Evolutionary conservation across 1,140 invertebrate genomes (phyloP), one percentile per base, ranked within the genome.

Genomic region (Episyrphus balteatus): DNA sequence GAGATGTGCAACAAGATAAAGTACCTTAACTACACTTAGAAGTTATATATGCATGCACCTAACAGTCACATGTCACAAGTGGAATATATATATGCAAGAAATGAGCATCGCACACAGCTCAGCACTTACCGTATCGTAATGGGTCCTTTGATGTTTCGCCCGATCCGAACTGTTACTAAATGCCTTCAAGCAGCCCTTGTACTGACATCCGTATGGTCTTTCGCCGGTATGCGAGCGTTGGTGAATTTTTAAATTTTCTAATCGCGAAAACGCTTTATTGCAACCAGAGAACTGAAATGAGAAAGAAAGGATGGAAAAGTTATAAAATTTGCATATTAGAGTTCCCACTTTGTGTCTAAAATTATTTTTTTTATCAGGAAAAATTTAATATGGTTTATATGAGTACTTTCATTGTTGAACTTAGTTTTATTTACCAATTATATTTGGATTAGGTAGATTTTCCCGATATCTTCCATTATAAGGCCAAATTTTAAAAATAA

Each of bases 161-260:
- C 94, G 73, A 68, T 98, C 93, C 1, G 92, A 95, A 49, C 92
- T 94, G 72, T 98, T 98, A 56, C 89, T 95, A 71, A 98, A 98
- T 12, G 92, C 90, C 69, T 96, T 96, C 13, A 78, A 71, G 62
- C 93, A 98, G 26, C 83, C 83, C 8, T 79, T 74, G 57, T 88
- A 89, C 50, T 89, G 87, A 57, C 91, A 88, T 51, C 85, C 75
- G 64, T 92, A 92, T 0, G 89, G 89, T 37, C 87, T 69, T 64
- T 92, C 88, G 0, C 88, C 88, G 0, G 92, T 95, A 62, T 96
- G 92, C n/a, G 90, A 94, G 45, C 92, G 70, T 50, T 93, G 82
- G 70, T 97, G 93, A 56, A 96, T 97, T 73, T 96, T 96, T 32
- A 97, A 71, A 70, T 97, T 97, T 70, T 98, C 93, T 52, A 96